phyloP scores from a whole-genome alignment of 2,797 vertebrate species.

The Todus mexicanus region DNA sequence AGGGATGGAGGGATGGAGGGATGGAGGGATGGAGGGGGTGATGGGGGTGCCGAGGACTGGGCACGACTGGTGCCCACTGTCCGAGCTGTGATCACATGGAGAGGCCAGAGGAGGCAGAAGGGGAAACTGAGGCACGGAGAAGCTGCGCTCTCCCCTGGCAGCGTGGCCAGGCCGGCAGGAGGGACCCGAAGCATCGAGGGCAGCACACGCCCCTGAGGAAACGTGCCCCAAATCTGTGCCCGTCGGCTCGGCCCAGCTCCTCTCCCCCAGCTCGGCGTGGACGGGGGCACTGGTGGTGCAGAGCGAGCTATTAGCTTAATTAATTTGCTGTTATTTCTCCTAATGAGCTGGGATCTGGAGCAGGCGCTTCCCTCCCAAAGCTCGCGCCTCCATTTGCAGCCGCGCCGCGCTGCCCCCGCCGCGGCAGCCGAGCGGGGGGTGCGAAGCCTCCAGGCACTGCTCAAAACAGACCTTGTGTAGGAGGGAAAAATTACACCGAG shows the following conservation, averaged over 20 bases:
- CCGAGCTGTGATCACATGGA: rapidly evolving
- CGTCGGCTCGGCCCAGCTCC: background rate
- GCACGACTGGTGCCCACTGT: background rate
- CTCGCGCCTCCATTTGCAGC: background rate
- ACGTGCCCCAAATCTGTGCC: background rate
- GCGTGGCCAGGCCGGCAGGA: rapidly evolving
- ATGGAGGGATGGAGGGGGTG: too few relatives aligned
- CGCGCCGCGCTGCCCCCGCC: background rate
- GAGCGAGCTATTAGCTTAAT: conserved; percentile 21
- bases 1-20: too few relatives aligned
- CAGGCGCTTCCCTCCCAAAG: background rate
- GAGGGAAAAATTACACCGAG: conserved; percentile 44
- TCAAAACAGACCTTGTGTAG: conserved; percentile 51
- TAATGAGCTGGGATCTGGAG: conserved; percentile 38
- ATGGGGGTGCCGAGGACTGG: rapidly evolving
- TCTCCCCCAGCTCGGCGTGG: background rate
- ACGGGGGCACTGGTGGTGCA: background rate
- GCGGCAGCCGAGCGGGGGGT: background rate
- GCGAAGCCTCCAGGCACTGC: conserved; percentile 34
- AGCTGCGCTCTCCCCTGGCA: background rate
- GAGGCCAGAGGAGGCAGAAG: background rate
- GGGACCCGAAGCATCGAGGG: background rate
- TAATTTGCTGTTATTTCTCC: conserved; percentile 45
- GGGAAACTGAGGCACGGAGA: background rate
- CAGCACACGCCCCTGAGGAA: rapidly evolving